These are phyloP conservation scores for Limosa lapponica DNA, from an alignment of 2,797 vertebrate genomes.

Conservation along the genomic window DNA sequence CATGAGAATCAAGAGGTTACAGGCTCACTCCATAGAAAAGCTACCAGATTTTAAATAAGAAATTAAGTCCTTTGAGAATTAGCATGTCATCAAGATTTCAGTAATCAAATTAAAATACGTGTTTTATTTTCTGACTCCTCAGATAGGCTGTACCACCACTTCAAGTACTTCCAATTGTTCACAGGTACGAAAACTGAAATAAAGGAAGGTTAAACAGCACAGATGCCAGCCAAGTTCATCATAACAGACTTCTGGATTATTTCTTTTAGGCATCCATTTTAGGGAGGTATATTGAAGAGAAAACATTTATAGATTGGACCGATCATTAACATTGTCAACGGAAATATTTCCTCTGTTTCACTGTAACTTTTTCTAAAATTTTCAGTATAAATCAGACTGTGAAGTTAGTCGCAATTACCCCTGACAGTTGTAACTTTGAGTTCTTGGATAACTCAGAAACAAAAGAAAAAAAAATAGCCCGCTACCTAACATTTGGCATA, in stretches of 20 bases:
- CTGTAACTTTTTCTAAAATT: background rate
- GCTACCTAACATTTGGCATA: background rate
- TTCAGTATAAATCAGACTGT: background rate
- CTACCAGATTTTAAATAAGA: background rate
- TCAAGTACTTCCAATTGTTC: background rate
- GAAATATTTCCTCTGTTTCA: background rate
- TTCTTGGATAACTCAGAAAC: background rate
- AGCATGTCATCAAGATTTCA: background rate
- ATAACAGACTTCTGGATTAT: background rate
- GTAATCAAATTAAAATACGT: background rate
- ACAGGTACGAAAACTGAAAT: background rate
- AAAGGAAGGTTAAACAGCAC: background rate
- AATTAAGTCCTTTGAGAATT: background rate
- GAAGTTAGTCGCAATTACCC: background rate
- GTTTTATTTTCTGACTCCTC: background rate
- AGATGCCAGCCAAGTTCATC: background rate
- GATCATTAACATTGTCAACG: background rate
- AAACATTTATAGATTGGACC: background rate
- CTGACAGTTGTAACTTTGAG: background rate
- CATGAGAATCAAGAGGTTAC: background rate
- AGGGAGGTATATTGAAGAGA: background rate
- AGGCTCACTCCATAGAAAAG: background rate
- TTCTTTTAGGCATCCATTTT: background rate
- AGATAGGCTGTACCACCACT: background rate
- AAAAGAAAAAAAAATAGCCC: background rate